Base-by-base conservation (phyloP, 2,113 vertebrate species). In the Phyllopteryx taeniolatus region DNA sequence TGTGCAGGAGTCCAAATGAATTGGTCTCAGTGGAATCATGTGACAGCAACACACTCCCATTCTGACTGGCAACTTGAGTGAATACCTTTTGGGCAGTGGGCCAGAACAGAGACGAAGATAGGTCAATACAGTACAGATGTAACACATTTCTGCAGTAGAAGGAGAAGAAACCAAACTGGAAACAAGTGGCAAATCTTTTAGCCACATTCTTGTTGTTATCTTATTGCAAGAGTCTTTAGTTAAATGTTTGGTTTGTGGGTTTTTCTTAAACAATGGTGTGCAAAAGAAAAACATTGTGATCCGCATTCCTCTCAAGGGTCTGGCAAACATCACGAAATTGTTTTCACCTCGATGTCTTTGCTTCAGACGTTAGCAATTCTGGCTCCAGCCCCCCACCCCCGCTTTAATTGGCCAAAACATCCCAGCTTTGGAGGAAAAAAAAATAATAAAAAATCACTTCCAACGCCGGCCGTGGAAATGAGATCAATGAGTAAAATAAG, bases 401-500 rank as follows among this genome's bases (percentile, higher is more conserved):
- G 64, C 83, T 86, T 78, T 83, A 90, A 90, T 70, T 80, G 87
- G 74, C 76, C 74, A 64, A 81, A 86, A 83, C 79, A 84, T 81
- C 80, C 31, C 62, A 39, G 84, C 84, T 87, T 86, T 80, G 35
- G 35, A 2, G 35, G 5, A 9, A 56, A 56, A 61, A 61, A 61
- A 33, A 33, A 14, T 12, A 15, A 90, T 86, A 89, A 72, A 71
- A 67, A 84, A 86, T 83, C 84, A 82, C 85, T 89, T 86, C 80
- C 82, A 87, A 54, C 80, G 78, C 70, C 76, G 81, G 85, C 79
- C 79, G 74, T 86, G 86, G 84, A 87, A 88, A 84, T 85, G 56
- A 88, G 84, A 91, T 89, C 86, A 90, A 86, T 88, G 86, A 85
- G 85, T 88, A 86, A 83, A 89, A 90, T 84, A 73, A 77, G 79